A percentile compares a stretch with the other conserved stretches of the same genome.
Conservation (phyloP, 2,797 vertebrate species). For the Orientallactaga sibirica region DNA sequence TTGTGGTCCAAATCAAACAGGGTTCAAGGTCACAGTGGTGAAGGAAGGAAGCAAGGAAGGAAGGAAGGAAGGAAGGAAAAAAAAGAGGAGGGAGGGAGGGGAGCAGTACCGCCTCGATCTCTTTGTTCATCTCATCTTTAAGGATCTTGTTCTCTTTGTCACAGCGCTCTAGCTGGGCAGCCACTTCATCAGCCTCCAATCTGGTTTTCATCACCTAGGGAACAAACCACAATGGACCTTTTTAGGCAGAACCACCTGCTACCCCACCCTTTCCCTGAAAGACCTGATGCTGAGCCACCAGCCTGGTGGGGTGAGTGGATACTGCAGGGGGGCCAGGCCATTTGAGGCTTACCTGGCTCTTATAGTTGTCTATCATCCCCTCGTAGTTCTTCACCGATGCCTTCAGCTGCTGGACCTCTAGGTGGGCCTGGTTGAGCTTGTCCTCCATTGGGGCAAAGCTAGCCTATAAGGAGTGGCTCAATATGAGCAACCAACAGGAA, state of each 20-base stretch:
- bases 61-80: too few relatives aligned
- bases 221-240: background rate
- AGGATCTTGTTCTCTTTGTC: conserved; percentile 90
- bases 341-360: conserved; percentile 90
- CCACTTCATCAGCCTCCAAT: conserved; percentile 92
- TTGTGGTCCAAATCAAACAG: background rate
- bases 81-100: too few relatives aligned
- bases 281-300: fast-evolving
- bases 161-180: conserved; percentile 89
- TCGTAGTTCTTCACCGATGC: conserved; percentile 93
- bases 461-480: conserved; percentile 86
- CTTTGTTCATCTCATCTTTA: conserved; percentile 90
- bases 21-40: background rate
- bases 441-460: conserved; percentile 91
- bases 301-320: background rate
- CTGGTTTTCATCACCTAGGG: conserved; percentile 92
- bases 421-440: conserved; percentile 90
- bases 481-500: background rate
- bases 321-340: background rate
- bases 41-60: background rate
- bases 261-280: background rate
- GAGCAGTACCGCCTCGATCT: conserved; percentile 90
- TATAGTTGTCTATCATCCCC: conserved; percentile 93
- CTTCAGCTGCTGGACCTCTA: conserved; percentile 94
- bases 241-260: background rate